A percentile compares a stretch with the other conserved stretches of the same genome.
Evolutionary conservation across 2,797 vertebrate species (phyloP).

Genomic region (Hoplostethus mediterraneus): DNA sequence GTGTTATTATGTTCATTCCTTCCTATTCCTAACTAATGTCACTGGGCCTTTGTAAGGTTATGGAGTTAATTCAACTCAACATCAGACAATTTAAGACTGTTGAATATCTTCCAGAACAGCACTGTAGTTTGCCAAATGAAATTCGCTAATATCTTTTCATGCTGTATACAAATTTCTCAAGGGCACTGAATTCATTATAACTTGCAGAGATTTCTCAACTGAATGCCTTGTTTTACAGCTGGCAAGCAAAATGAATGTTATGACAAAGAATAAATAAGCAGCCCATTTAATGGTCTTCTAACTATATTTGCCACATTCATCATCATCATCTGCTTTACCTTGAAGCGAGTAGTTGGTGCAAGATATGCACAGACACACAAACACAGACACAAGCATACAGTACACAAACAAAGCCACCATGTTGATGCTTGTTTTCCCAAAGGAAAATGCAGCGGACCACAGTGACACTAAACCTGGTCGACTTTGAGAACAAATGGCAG

Average conservation of each 20-base stretch:
- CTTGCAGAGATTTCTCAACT: constrained; percentile 40
- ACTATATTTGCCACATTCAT: constrained; percentile 50
- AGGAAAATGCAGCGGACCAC: constrained; percentile 57
- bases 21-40: constrained; percentile 7
- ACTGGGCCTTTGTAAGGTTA: constrained; percentile 1
- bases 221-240: constrained; percentile 10
- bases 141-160: constrained; percentile 35
- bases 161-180: constrained; percentile 28
- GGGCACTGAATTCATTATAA: constrained; percentile 25
- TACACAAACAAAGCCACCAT: constrained; percentile 53
- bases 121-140: constrained; percentile 38
- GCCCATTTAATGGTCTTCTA: constrained; percentile 43
- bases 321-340: constrained; percentile 52
- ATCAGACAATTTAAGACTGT: neutral
- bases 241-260: constrained; percentile 30
- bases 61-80: constrained; percentile 7
- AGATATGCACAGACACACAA: neutral
- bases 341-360: constrained; percentile 26
- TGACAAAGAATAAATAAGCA: constrained; percentile 53
- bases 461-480: constrained; percentile 67
- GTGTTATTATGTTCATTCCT: constrained; percentile 25
- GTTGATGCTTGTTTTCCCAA: constrained; percentile 65
- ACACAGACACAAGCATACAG: constrained; percentile 17
- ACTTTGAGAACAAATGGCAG: constrained; percentile 76
- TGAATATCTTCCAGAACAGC: constrained; percentile 20